Evolutionary conservation across 2,888 invertebrate genomes (phyloP).

Genomic region (Tinea semifulvella): DNA sequence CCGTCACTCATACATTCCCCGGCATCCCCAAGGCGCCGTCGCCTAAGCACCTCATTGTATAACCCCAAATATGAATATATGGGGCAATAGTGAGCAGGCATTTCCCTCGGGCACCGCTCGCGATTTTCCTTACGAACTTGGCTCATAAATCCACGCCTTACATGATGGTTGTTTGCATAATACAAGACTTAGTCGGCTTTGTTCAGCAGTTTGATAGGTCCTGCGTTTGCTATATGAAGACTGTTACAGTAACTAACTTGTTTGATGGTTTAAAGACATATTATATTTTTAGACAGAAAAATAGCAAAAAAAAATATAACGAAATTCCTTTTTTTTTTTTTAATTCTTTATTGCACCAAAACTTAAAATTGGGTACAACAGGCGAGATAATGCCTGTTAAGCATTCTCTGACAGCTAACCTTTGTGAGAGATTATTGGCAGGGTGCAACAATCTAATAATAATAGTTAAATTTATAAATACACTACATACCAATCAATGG

Average conservation of each 20-base stretch:
- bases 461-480: too few relatives aligned
- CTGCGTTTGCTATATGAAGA: not conserved
- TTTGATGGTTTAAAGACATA: not conserved
- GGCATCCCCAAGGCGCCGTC: slow-evolving; percentile 18
- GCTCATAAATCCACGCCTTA: slow-evolving; percentile 63
- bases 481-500: too few relatives aligned
- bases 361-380: not conserved
- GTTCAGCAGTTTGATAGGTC: slow-evolving; percentile 56
- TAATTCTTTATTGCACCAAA: too few relatives aligned
- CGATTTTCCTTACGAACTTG: slow-evolving; percentile 57
- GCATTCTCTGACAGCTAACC: too few relatives aligned
- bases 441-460: too few relatives aligned
- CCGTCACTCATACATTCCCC: slow-evolving; percentile 29
- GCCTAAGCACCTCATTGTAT: slow-evolving; percentile 25
- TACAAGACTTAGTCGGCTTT: slow-evolving; percentile 60
- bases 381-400: too few relatives aligned
- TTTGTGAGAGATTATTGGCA: too few relatives aligned
- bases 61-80: slow-evolving; percentile 58
- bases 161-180: slow-evolving; percentile 66
- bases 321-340: not conserved
- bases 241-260: not conserved
- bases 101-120: slow-evolving; percentile 41
- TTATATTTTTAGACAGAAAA: not conserved
- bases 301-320: not conserved
- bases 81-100: slow-evolving; percentile 40